phyloP scores from a whole-genome alignment of 2,888 invertebrate species.

The Mellilla xanthometata region DNA sequence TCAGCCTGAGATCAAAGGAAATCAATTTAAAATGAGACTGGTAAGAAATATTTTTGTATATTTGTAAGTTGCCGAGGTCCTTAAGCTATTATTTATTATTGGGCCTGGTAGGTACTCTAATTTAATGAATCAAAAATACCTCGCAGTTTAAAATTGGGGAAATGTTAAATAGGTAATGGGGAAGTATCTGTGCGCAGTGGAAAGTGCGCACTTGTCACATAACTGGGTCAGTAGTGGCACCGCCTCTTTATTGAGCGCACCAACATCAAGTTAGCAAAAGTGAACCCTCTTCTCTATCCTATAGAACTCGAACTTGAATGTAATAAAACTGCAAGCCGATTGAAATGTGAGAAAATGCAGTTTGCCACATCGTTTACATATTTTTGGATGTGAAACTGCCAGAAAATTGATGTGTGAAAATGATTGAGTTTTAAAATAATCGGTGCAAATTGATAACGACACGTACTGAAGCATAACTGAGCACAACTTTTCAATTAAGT shows the following conservation, averaged over 20 bases:
- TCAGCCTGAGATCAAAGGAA: conserved; percentile 36
- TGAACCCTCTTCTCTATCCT: conserved; percentile 54
- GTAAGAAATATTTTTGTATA: conserved; percentile 43
- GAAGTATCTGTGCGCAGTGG: conserved; percentile 74
- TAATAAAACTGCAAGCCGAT: conserved; percentile 45
- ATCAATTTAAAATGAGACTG: conserved; percentile 68
- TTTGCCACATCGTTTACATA: conserved; percentile 53
- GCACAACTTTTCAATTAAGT: neutral
- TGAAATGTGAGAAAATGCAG: conserved; percentile 62
- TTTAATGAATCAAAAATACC: conserved; percentile 21
- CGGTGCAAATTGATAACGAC: conserved; percentile 1
- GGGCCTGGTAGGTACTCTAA: neutral
- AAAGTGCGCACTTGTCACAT: conserved; percentile 77
- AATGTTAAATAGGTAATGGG: conserved; percentile 68
- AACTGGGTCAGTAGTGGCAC: conserved; percentile 81
- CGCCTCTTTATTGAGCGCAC: conserved; percentile 80
- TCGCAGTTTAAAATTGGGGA: conserved; percentile 42
- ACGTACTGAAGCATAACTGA: conserved; percentile 3
- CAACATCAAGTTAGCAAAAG: conserved; percentile 53
- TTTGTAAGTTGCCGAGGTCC: neutral
- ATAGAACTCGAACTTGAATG: conserved; percentile 53
- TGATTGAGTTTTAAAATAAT: conserved; percentile 1
- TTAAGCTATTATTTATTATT: neutral
- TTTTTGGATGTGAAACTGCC: conserved; percentile 28
- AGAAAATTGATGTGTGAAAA: neutral